These are phyloP conservation scores for Pelmatolapia mariae DNA, from an alignment of 2,113 vertebrate species.

Conservation along the genomic window DNA sequence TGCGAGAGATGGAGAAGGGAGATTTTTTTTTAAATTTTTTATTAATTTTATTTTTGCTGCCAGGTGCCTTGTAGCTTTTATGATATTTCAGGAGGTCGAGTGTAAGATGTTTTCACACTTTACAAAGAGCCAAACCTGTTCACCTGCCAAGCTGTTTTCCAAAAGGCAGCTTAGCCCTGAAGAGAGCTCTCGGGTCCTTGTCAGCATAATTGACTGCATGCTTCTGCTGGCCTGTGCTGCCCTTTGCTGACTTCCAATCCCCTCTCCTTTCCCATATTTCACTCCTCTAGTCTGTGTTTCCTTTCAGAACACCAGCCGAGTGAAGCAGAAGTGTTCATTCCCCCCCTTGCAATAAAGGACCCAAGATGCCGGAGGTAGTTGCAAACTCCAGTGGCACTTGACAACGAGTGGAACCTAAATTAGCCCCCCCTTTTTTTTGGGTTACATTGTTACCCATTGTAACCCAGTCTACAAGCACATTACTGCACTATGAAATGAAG, in stretches of 20 bases:
- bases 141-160: not conserved
- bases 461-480: not conserved
- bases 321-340: not conserved
- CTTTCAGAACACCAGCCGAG: not conserved
- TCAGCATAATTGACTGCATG: conserved; percentile 6
- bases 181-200: conserved; percentile 12
- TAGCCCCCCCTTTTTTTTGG: rapidly evolving
- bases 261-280: not conserved
- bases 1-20: not conserved
- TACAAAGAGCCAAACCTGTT: not conserved
- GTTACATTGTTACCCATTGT: not conserved
- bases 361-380: not conserved
- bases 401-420: not conserved
- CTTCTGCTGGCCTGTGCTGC: not conserved
- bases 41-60: not conserved
- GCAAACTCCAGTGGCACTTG: not conserved
- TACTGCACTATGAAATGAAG: conserved; percentile 4
- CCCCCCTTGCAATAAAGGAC: not conserved
- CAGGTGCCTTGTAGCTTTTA: not conserved
- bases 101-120: not conserved
- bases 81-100: not conserved
- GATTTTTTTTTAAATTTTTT: not conserved
- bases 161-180: not conserved
- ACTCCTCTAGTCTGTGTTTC: not conserved
- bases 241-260: not conserved